phyloP scores from a whole-genome alignment of 1,140 invertebrate species.

The Lasioglossum baleicum region DNA sequence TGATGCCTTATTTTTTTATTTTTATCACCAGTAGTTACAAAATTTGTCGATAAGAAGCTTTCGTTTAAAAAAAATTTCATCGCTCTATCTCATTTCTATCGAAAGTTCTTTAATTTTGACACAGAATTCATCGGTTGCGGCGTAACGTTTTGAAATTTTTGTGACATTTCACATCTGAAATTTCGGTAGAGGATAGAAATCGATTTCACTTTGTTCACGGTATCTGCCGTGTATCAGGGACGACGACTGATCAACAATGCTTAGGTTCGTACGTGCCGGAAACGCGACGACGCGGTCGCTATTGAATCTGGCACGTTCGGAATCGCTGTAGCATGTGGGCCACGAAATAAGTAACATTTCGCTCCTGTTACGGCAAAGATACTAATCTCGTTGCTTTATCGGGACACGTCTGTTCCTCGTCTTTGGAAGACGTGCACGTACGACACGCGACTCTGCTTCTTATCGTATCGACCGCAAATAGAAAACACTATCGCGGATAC shows the following conservation, averaged over 20 bases:
- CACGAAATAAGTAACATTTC: conserved; percentile 58
- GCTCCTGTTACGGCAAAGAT: conserved; percentile 44
- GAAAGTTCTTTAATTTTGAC: too few relatives aligned
- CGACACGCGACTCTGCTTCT: conserved; percentile 21
- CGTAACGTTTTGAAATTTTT: too few relatives aligned
- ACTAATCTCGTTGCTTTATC: conserved; percentile 56
- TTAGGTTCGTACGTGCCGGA: conserved; percentile 54
- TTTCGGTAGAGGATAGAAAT: conserved; percentile 42
- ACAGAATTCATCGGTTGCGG: too few relatives aligned
- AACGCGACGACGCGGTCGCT: conserved; percentile 40
- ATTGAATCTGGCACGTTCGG: conserved; percentile 44
- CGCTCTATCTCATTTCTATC: too few relatives aligned
- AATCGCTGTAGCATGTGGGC: conserved; percentile 37
- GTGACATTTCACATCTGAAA: not conserved
- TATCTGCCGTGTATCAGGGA: conserved; percentile 51
- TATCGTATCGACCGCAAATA: conserved; percentile 18
- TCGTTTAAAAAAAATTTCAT: too few relatives aligned
- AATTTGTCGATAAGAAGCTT: too few relatives aligned
- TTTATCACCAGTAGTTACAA: too few relatives aligned
- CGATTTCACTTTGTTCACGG: conserved; percentile 58
- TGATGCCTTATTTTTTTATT: too few relatives aligned
- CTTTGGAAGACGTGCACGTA: conserved; percentile 27
- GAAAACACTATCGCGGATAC: conserved; percentile 24
- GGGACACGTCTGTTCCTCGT: conserved; percentile 43
- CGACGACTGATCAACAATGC: conserved; percentile 56